Base-by-base conservation (phyloP, 2,888 invertebrate species). In the Unio pictorum region DNA sequence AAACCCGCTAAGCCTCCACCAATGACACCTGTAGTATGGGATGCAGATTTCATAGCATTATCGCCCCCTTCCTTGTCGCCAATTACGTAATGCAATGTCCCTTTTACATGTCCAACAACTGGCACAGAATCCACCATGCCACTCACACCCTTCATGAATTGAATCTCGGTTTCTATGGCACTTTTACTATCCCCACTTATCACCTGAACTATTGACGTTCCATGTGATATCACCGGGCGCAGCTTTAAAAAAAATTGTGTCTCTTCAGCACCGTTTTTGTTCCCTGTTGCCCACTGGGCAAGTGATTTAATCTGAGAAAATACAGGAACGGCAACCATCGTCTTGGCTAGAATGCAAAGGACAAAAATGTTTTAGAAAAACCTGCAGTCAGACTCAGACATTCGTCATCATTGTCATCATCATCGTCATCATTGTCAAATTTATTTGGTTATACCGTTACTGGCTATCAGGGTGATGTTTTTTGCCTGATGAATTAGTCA, bases 81-180 rank as follows among this genome's bases (percentile, higher is more conserved):
- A 3, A 4, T 3, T 3, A 28, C 7, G 26, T 61, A 61, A 61
- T 61, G 61, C 23, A 18, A 2, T 28, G 26, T 7, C 15, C 2
- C 61, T 61, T 61, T 61, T n/a, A 7, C 26, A 4, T 61, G 61
- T 23, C 61, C 4, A n/a, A 61, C 61, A 17, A 61, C 61, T 26
- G 61, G 61, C 23, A 61, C 61, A 4, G 61, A 18, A 61, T 61
- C 61, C 3, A 23, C 4, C 23, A 61, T 26, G 61, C 28, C 6
- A 61, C 7, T 61, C 3, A 28, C 61, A n/a, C 17, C 20, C 4
- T 61, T 61, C 23, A 61, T 3, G 28, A 18, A 61, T 23, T 5
- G 3, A 4, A 61, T n/a, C 4, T 61, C 4, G 2, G 61, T 61
- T 61, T 23, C 61, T 61, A 0, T n/a, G 23, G 4, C 61, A 61